These are phyloP conservation scores for Pristionchus exspectatus DNA, from an alignment of 2,888 invertebrate genomes.

Conservation along the genomic window DNA sequence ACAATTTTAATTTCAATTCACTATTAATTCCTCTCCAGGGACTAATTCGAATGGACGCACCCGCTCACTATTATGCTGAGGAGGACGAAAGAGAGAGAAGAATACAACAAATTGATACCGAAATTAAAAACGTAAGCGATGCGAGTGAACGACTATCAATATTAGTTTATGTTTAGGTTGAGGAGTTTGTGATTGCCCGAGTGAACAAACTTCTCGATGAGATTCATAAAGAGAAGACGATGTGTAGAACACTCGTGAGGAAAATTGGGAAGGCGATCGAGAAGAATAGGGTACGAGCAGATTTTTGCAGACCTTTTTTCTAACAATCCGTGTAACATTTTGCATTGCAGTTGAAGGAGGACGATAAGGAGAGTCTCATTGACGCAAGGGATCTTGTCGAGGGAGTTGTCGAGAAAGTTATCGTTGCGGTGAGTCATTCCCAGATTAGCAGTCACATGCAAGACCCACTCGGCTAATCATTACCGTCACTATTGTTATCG, in stretches of 20 bases:
- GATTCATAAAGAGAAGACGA: not conserved
- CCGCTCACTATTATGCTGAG: not conserved
- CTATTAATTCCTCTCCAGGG: slow-evolving; percentile 4
- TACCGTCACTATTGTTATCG: slow-evolving; percentile 9
- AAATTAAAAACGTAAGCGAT: not conserved
- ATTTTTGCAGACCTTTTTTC: not conserved
- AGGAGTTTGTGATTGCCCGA: not conserved
- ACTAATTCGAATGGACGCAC: not conserved
- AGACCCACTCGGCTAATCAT: not conserved
- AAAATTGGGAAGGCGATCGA: not conserved
- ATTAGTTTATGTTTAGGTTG: not conserved
- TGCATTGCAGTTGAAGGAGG: not conserved
- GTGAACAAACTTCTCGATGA: slow-evolving; percentile 13
- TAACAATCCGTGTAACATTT: not conserved
- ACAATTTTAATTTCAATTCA: not conserved
- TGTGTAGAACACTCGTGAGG: not conserved
- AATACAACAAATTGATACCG: not conserved
- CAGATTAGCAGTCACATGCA: not conserved
- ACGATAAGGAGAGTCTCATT: not conserved
- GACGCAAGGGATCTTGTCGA: not conserved
- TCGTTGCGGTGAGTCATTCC: not conserved
- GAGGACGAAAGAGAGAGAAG: not conserved
- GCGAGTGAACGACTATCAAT: not conserved
- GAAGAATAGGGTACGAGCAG: not conserved
- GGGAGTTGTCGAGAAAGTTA: not conserved